Evolutionary conservation across 37 sponge, comb jelly and placozoan genomes (phyloP), one percentile per base, ranked within the genome.

Genomic region (Eunapius fragilis): DNA sequence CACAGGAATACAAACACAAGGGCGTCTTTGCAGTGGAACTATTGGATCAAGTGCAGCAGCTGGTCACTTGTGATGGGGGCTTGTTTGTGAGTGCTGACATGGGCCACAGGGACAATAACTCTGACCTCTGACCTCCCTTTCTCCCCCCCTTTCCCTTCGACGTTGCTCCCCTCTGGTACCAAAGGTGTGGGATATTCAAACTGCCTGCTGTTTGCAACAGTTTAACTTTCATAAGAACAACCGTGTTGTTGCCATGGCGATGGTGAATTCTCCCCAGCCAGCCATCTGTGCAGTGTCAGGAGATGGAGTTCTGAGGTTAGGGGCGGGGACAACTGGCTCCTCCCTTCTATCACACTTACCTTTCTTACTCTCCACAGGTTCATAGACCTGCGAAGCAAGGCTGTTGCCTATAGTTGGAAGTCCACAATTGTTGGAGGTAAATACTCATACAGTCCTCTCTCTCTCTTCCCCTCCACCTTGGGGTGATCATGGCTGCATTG

Each of bases 171-270:
- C 73, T 32, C 24, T 50, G 45, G 24, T 6, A 6, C 13, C 47
- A 23, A 45, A 95, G 96, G 45, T 93, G 31, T 95, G 96, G 96
- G 91, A 95, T 68, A 74, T 84, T 3, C 93, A 95, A 47, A 93
- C 86, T 68, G 90, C 86, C 67, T 84, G 82, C 69, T 80, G 78
- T 35, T 3, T 95, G 25, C 89, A 86, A 27, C 91, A 94, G 70
- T 91, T 85, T 68, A 49, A 77, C 6, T 77, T 88, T 32, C 82
- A 81, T 9, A 71, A 80, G 2, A 69, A 70, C 47, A 73, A 80
- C 30, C 68, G 36, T 47, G 84, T 85, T 37, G 71, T 70, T 30
- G 70, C 92, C 58, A 85, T 92, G 82, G 77, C 28, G 23, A n/a
- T 72, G 24, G 82, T 88, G 26, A 75, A 79, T n/a, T 67, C 74